These are phyloP conservation scores for Cyanistes caeruleus DNA, from an alignment of 2,113 vertebrate species.

Conservation along the genomic window DNA sequence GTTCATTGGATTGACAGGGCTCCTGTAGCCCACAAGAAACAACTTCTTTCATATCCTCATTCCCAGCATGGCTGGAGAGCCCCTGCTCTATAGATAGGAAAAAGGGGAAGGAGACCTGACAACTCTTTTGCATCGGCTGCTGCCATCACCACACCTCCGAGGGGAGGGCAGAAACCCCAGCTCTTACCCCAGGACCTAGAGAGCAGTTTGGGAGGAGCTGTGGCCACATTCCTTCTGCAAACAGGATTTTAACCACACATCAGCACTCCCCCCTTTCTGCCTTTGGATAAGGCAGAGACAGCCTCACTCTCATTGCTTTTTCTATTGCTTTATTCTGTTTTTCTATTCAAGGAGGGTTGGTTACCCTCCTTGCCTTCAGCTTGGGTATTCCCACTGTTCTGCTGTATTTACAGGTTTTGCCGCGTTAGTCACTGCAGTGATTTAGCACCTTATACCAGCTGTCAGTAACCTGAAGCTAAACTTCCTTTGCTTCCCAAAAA, in stretches of 20 bases:
- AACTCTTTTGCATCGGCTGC: background rate
- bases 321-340: too few species aligned
- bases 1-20: too few species aligned
- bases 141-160: rapidly evolving
- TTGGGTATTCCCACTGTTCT: background rate
- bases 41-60: background rate
- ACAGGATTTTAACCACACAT: background rate
- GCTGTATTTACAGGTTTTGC: background rate
- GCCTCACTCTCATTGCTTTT: background rate
- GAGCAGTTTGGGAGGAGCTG: background rate
- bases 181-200: background rate
- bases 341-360: too few species aligned
- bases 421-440: rapidly evolving
- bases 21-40: background rate
- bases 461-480: rapidly evolving
- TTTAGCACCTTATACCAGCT: background rate
- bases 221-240: background rate
- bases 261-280: rapidly evolving
- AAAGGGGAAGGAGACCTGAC: background rate
- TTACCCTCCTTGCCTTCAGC: background rate
- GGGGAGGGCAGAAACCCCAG: background rate
- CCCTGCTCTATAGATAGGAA: background rate
- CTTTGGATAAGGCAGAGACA: background rate
- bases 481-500: rapidly evolving
- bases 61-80: rapidly evolving